These are phyloP conservation scores for Prosopocoilus inquinatus DNA, from an alignment of 2,888 invertebrate species.

Conservation along the genomic window DNA sequence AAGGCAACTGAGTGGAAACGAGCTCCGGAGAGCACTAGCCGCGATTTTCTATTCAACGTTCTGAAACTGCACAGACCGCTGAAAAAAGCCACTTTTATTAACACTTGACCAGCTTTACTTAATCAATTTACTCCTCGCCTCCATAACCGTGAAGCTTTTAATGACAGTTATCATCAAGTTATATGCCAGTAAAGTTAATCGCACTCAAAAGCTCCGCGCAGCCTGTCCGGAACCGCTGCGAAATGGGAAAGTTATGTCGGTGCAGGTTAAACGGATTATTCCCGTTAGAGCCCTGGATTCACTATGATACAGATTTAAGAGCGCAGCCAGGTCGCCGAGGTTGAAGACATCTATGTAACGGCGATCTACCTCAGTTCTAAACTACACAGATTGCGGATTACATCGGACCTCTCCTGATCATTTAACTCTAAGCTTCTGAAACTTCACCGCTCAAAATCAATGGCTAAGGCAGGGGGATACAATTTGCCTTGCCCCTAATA, in stretches of 20 bases:
- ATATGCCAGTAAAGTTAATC: slow-evolving; percentile 43
- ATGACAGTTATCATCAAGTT: slow-evolving; percentile 44
- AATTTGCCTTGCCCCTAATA: background rate
- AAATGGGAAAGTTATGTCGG: slow-evolving; percentile 51
- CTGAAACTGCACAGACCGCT: background rate
- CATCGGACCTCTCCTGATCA: slow-evolving; percentile 24
- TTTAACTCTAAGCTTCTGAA: slow-evolving; percentile 1
- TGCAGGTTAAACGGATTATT: slow-evolving; percentile 50
- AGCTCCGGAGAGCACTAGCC: background rate
- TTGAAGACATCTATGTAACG: slow-evolving; percentile 25
- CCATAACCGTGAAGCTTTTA: slow-evolving; percentile 42
- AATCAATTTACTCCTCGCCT: slow-evolving; percentile 42
- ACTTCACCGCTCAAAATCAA: background rate
- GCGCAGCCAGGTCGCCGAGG: slow-evolving; percentile 23
- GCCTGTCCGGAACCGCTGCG: slow-evolving; percentile 33
- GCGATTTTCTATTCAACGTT: background rate
- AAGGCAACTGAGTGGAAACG: slow-evolving; percentile 22
- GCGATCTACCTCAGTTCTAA: slow-evolving; percentile 23
- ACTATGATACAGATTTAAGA: slow-evolving; percentile 28
- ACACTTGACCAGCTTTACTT: slow-evolving; percentile 41
- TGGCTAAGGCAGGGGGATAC: background rate
- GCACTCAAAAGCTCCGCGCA: slow-evolving; percentile 26
- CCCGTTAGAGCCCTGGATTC: slow-evolving; percentile 30
- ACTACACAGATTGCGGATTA: slow-evolving; percentile 34
- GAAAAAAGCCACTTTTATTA: slow-evolving; percentile 31